Percentiles rank a stretch among this genome's conserved stretches.
Conservation (phyloP, 2,888 invertebrate genomes). For the Parnassius apollo region DNA sequence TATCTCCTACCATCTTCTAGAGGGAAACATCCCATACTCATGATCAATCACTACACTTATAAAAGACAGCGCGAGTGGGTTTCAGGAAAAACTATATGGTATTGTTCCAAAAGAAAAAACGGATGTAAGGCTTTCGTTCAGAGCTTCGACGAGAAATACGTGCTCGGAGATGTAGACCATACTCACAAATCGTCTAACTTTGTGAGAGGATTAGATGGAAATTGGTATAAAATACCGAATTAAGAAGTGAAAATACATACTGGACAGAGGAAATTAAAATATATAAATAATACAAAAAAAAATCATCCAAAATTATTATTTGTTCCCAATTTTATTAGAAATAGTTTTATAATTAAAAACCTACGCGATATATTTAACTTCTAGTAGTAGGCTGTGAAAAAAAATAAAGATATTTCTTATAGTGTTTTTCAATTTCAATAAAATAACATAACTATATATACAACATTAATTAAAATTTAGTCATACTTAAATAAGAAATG, state of each 20-base stretch:
- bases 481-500: too few species aligned
- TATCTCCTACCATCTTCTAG: slow-evolving; percentile 26
- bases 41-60: slow-evolving; percentile 33
- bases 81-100: slow-evolving; percentile 31
- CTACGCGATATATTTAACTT: background rate
- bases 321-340: background rate
- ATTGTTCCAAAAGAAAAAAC: slow-evolving; percentile 31
- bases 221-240: slow-evolving; percentile 32
- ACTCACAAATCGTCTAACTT: slow-evolving; percentile 41
- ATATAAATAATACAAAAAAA: background rate
- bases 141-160: slow-evolving; percentile 23
- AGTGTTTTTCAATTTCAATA: too few species aligned
- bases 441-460: too few species aligned
- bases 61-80: slow-evolving; percentile 26
- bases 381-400: background rate
- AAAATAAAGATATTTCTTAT: too few species aligned
- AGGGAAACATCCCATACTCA: slow-evolving; percentile 31
- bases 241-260: background rate
- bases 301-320: too few species aligned
- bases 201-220: slow-evolving; percentile 33
- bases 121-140: slow-evolving; percentile 32
- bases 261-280: background rate
- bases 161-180: slow-evolving; percentile 31
- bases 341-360: background rate
- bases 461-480: too few species aligned